Base-by-base conservation (phyloP, 2,888 invertebrate genomes). In the Eulithis prunata region DNA sequence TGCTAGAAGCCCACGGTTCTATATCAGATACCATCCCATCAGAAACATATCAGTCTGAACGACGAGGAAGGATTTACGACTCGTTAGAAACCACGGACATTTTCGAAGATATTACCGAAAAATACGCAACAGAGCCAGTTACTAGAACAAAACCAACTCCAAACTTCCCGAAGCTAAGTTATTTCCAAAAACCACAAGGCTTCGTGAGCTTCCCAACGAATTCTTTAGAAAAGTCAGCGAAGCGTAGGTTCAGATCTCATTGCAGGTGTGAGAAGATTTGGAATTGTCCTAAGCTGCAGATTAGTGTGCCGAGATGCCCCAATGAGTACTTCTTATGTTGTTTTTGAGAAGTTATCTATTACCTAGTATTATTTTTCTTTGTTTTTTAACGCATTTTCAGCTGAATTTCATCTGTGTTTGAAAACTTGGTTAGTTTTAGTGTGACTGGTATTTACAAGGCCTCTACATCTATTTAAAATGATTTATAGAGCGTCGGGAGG, bases 241-340 rank as follows among this genome's bases (percentile, higher is more conserved):
- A 82, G 54, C 83, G 90, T 64, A 81, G 75, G 57, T 94, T 88
- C 65, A 78, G 80, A 52, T 92, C 92, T 0, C 79, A 80, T n/a
- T 94, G 93, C 66, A 76, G 91, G 0, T 94, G 93, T 64, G 91
- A 88, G 63, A 91, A 85, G 69, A 93, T 94, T 28, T 90, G 88
- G 84, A 93, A 94, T 70, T 94, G 93, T 73, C 89, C 89, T 0
- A 93, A 91, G 62, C 68, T 94, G 13, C 94, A 94, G 73, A 90
- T 94, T 5, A 84, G 87, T 1, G 90, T 93, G 14, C 89, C 90
- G 2, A 75, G 93, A 47, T 94, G 93, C 75, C 93, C 93, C 0
- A 79, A 89, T 10, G 94, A 93, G 53, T 89, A 89, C 66, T 94
- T 93, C 68, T 68, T 94, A 80, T 94, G 93, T 70, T 94, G 93